Conservation (phyloP, 2,888 invertebrate species). For the Frankliniella fusca region DNA sequence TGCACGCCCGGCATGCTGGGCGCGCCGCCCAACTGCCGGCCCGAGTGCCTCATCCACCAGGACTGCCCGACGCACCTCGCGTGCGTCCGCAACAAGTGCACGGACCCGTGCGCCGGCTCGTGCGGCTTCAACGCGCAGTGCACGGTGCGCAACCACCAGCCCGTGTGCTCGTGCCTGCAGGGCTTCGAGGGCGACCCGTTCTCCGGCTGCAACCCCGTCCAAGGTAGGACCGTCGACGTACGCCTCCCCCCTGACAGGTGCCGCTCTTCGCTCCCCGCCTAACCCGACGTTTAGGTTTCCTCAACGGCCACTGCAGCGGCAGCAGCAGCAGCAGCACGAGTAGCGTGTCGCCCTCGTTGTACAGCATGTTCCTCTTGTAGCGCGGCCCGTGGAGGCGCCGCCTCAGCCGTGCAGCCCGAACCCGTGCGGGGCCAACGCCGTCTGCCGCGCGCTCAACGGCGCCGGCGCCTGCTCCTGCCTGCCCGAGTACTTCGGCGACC, state of each 20-base stretch:
- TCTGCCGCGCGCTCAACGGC: constrained; percentile 45
- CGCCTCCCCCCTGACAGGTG: not conserved
- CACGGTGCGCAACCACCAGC: constrained; percentile 67
- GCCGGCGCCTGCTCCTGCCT: constrained; percentile 58
- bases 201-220: constrained; percentile 60
- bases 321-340: not conserved
- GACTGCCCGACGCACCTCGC: constrained; percentile 71
- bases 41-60: constrained; percentile 72
- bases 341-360: not conserved
- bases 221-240: constrained; percentile 39
- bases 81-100: constrained; percentile 65
- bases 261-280: not conserved
- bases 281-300: not conserved
- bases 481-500: constrained; percentile 57
- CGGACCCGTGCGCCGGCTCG: constrained; percentile 70
- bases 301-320: not conserved
- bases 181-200: constrained; percentile 79
- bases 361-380: not conserved
- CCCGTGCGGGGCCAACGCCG: constrained; percentile 46
- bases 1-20: constrained; percentile 72
- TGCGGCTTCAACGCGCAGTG: constrained; percentile 75
- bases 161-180: constrained; percentile 66
- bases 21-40: constrained; percentile 72
- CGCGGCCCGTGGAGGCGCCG: constrained; percentile 30
- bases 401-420: constrained; percentile 45